Percentiles rank a stretch among this genome's conserved stretches.
Evolutionary conservation across 2,113 vertebrate species (phyloP).

Genomic region (Melospiza melodia): DNA sequence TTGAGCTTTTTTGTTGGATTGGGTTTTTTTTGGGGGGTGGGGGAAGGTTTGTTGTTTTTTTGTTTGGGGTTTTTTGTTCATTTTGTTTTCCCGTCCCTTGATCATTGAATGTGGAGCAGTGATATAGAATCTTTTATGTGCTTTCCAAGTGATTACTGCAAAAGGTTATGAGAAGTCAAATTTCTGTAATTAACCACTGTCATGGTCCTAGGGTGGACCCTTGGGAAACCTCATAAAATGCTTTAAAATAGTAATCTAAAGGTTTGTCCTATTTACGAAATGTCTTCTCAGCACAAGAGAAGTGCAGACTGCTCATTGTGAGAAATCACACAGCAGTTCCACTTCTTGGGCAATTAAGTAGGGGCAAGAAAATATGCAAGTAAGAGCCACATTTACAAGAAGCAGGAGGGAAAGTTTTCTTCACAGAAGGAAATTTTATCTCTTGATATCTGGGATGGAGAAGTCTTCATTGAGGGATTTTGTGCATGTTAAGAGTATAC

Average conservation of each 20-base stretch:
- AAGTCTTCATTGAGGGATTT: neutral
- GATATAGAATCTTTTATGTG: neutral
- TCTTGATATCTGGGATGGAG: neutral
- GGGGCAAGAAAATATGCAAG: neutral
- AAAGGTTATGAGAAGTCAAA: neutral
- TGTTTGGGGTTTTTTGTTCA: accelerated
- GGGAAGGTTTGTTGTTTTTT: neutral
- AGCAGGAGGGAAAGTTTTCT: neutral
- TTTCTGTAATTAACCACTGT: neutral
- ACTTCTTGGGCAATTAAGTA: neutral
- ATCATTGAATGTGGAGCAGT: neutral
- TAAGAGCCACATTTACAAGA: neutral
- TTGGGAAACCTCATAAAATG: neutral
- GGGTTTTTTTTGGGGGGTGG: neutral
- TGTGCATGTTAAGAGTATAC: neutral
- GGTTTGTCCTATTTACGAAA: neutral
- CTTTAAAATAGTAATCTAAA: neutral
- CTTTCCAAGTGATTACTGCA: neutral
- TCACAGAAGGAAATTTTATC: neutral
- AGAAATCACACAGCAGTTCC: neutral
- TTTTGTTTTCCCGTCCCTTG: neutral
- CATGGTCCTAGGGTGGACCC: neutral
- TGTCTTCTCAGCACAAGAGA: neutral
- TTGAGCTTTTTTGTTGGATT: neutral
- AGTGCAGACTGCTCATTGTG: neutral